Percentiles rank a stretch among this genome's conserved stretches.
phyloP scores from a whole-genome alignment of 1,140 invertebrate genomes.

The Ips nitidus region DNA sequence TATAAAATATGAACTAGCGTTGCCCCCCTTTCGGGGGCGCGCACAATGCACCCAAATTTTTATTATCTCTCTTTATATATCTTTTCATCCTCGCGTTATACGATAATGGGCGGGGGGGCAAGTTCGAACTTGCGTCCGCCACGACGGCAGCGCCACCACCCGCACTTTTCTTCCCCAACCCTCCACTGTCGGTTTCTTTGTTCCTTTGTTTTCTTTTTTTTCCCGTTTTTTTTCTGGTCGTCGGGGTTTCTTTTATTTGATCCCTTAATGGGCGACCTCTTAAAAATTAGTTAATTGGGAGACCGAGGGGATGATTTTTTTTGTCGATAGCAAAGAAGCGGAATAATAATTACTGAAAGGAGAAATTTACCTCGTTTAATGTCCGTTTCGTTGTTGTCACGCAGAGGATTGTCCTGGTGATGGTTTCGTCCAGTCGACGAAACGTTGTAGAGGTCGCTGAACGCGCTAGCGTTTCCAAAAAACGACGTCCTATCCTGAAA shows the following conservation, averaged over 20 bases:
- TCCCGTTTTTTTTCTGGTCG: conserved; percentile 19
- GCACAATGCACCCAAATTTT: not conserved
- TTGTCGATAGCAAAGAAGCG: conserved; percentile 6
- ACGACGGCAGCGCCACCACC: not conserved
- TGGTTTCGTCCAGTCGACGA: conserved; percentile 47
- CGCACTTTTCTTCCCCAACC: not conserved
- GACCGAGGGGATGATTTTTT: conserved; percentile 2
- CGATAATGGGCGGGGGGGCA: not conserved
- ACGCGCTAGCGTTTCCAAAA: conserved; percentile 58
- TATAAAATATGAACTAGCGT: too few relatives aligned
- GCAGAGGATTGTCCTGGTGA: conserved; percentile 40
- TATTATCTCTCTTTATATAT: conserved; percentile 1
- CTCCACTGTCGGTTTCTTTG: conserved; percentile 31
- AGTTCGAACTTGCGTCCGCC: not conserved
- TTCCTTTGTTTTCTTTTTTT: conserved; percentile 39
- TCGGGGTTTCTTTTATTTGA: conserved; percentile 15
- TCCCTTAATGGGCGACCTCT: conserved; percentile 27
- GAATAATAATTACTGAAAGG: not conserved
- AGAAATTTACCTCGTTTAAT: conserved; percentile 43
- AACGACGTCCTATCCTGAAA: conserved; percentile 50
- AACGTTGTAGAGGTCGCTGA: conserved; percentile 60
- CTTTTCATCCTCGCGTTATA: not conserved
- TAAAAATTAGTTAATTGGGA: conserved; percentile 29
- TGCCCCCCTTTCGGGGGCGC: too few relatives aligned
- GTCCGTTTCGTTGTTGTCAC: conserved; percentile 44